A percentile compares a stretch with the other conserved stretches of the same genome.
These are phyloP conservation scores for Lasioglossum zephyrum DNA, from an alignment of 2,888 invertebrate genomes.

Conservation along the genomic window DNA sequence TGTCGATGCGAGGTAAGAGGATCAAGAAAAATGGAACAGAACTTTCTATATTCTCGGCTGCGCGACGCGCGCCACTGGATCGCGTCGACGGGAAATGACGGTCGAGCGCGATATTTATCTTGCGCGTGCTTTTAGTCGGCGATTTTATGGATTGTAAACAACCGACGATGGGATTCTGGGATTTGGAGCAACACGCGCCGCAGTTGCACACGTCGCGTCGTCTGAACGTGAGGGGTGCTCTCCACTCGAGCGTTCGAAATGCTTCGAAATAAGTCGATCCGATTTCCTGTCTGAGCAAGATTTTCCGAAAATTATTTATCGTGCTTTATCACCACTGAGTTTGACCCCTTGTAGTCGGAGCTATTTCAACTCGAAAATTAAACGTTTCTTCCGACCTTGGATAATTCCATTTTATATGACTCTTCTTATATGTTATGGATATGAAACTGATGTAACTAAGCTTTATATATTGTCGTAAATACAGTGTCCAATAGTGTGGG, in stretches of 20 bases:
- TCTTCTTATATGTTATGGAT: no score
- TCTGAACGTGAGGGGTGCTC: background rate
- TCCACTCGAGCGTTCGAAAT: background rate
- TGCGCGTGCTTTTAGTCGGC: background rate
- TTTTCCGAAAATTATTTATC: no score
- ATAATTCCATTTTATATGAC: no score
- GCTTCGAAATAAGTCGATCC: background rate
- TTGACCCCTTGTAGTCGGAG: no score
- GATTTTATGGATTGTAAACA: slow-evolving; percentile 8
- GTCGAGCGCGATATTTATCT: slow-evolving; percentile 22
- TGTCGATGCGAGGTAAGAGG: slow-evolving; percentile 13
- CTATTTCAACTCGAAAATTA: no score
- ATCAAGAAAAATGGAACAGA: slow-evolving; percentile 21
- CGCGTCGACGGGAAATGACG: background rate
- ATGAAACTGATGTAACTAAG: no score
- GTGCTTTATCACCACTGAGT: no score
- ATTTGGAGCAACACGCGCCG: background rate
- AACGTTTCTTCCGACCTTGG: no score
- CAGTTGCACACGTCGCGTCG: background rate
- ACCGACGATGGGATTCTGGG: background rate
- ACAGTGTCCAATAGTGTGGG: no score
- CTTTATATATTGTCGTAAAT: no score
- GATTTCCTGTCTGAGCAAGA: no score
- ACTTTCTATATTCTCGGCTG: background rate
- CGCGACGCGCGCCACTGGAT: background rate